Evolutionary conservation across 2,113 vertebrate genomes (phyloP), one percentile per base, ranked within the genome.

Genomic region (Phrynocephalus versicolor): DNA sequence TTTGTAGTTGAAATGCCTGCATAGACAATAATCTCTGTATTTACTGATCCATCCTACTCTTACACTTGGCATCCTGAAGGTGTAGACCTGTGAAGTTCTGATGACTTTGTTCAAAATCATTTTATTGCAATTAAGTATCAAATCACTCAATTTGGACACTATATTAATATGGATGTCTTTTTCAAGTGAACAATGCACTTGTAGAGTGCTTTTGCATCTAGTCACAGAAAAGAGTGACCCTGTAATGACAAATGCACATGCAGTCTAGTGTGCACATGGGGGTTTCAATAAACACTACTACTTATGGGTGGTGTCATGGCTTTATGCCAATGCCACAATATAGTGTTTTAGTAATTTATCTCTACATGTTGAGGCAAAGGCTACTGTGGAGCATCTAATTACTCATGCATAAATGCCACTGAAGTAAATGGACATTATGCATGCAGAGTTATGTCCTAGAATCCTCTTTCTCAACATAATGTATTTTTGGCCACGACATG

Each of bases 31-130:
- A 45, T 13, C 10, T 1, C 0, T 33, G 30, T n/a, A 79, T 18
- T 19, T 0, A 1, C 5, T 77, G 33, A 2, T 62, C 23, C 55
- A 2, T 0, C 0, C 16, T 7, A 0, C 6, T 41, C 37, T 71
- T 8, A 41, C 13, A n/a, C 14, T 15, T 9, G 71, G 10, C 0
- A 41, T 72, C 27, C 7, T 2, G n/a, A 7, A 0, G 0, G 1
- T 58, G 39, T 1, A 58, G 35, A 37, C 15, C 33, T 18, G 37
- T 33, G 33, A n/a, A 78, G 35, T 7, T 1, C 4, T 0, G 0
- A 16, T 64, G 12, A 14, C 19, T 21, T 21, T 35, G 78, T 23
- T n/a, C 2, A 37, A 21, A n/a, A 14, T 30, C 33, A 80, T 7
- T 64, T 16, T 39, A 1, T 75, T 30, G 18, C 27, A 75, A 58